Evolutionary conservation across 1,140 invertebrate genomes (phyloP).

Genomic region (Hetaerina americana): DNA sequence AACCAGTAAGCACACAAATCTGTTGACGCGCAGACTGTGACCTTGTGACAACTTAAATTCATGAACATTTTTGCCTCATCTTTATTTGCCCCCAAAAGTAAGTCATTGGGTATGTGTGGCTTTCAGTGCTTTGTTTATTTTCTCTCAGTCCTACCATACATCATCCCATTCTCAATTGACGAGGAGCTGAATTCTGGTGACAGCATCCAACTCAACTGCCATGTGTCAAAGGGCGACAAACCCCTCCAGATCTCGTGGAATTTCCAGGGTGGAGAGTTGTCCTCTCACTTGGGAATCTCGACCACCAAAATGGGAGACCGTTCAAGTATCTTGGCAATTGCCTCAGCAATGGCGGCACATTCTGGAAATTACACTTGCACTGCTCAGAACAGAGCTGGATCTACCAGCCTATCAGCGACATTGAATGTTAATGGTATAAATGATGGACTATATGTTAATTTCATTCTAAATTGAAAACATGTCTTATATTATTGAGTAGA

Average conservation of each 20-base stretch:
- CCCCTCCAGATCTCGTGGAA: constrained; percentile 53
- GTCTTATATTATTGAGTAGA: no score
- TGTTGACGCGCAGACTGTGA: no score
- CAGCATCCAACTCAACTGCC: constrained; percentile 43
- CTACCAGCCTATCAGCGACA: constrained; percentile 16
- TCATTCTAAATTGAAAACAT: no score
- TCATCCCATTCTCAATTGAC: constrained; percentile 23
- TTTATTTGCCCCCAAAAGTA: no score
- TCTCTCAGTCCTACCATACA: constrained; percentile 21
- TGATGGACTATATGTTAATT: no score
- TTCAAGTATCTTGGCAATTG: constrained; percentile 60
- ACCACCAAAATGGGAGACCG: constrained; percentile 44
- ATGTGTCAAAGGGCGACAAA: constrained; percentile 62
- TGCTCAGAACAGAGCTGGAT: constrained; percentile 24
- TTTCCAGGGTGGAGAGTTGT: constrained; percentile 27
- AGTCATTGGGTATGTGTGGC: no score
- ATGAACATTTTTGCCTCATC: no score
- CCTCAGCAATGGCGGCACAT: constrained; percentile 41
- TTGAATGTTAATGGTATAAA: constrained; percentile 38
- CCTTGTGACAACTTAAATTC: no score
- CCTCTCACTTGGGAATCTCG: constrained; percentile 24
- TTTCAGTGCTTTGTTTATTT: neutral
- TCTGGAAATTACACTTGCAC: constrained; percentile 33
- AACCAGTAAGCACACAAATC: no score
- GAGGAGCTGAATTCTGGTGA: constrained; percentile 28